Percentiles rank a stretch among this genome's conserved stretches.
Evolutionary conservation across 2,797 vertebrate genomes (phyloP).

Genomic region (Sylvia borin): DNA sequence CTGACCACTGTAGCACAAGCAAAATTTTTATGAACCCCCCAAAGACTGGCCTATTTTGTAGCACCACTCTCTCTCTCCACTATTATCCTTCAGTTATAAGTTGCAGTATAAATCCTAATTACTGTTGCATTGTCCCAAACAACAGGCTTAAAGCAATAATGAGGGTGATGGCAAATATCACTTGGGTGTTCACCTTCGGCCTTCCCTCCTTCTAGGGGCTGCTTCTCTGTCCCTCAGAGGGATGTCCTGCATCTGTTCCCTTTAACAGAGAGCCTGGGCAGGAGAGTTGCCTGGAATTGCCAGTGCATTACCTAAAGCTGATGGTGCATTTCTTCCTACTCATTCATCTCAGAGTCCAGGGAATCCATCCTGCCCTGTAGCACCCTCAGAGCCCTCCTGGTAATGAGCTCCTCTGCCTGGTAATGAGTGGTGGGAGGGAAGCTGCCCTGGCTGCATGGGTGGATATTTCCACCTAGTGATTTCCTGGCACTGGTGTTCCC

Average conservation of each 20-base stretch:
- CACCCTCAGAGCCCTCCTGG: background rate
- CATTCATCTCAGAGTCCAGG: background rate
- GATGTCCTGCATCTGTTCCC: background rate
- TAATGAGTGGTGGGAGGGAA: background rate
- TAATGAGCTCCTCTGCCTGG: background rate
- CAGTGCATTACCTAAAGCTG: background rate
- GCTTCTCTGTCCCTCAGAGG: background rate
- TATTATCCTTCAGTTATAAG: rapidly evolving
- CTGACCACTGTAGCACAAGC: background rate
- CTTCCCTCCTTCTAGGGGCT: background rate
- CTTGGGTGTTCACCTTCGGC: background rate
- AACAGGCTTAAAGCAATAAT: background rate
- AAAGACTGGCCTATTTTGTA: background rate
- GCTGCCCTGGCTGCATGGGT: background rate
- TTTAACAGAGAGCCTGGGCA: background rate
- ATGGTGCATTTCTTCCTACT: background rate
- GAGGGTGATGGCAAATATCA: background rate
- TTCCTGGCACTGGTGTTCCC: background rate
- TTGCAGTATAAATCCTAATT: background rate
- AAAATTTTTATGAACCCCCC: background rate
- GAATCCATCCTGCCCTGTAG: background rate
- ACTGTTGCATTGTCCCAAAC: background rate
- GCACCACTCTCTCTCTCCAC: background rate
- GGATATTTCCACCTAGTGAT: background rate
- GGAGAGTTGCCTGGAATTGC: background rate